Evolutionary conservation across 2,113 vertebrate genomes (phyloP), one percentile per base, ranked within the genome.

Genomic region (Paradoxurus hermaphroditus): DNA sequence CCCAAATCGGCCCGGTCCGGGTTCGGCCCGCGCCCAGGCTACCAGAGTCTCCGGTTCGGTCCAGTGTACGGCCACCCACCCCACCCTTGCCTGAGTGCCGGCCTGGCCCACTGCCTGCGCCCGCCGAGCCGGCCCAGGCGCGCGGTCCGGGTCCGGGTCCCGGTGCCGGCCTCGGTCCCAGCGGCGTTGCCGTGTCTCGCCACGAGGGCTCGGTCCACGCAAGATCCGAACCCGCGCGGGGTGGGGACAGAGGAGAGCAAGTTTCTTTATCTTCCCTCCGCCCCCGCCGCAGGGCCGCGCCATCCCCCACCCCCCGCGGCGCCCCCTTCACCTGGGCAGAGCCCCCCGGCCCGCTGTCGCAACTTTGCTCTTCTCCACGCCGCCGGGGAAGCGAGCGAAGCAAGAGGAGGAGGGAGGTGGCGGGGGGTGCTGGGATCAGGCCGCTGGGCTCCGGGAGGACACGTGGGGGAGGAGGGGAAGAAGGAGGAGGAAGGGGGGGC

Each of bases 381-480:
- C 90, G 93, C 98, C 72, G 36, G 97, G 97, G 96, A 96, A 98
- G 89, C 97, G 86, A 93, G 94, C 86, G 78, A 97, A 97, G 96
- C 88, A 68, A 88, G 96, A 96, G 97, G 96, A 92, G 94, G 96
- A 96, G 95, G 97, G 96, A 94, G 97, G 96, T 89, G 92, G 96
- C 79, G 59, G 87, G 94, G 96, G 96, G 97, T 95, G 97, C 98
- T 95, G 95, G 95, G 98, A 97, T 98, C 96, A 96, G 98, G 98
- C 98, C 97, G 95, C 98, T 97, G 98, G 94, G 97, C 97, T 98
- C 96, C 15, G 21, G 96, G 97, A 97, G 98, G 98, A 97, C 98
- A 98, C 98, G 97, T 98, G 97, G 98, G 98, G 98, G 98, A 97
- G 97, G 98, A 97, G 97, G 96, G 95, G 90, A 95, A 91, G 84